phyloP scores from a whole-genome alignment of 2,888 invertebrate species.

The Andrena haemorrhoa region DNA sequence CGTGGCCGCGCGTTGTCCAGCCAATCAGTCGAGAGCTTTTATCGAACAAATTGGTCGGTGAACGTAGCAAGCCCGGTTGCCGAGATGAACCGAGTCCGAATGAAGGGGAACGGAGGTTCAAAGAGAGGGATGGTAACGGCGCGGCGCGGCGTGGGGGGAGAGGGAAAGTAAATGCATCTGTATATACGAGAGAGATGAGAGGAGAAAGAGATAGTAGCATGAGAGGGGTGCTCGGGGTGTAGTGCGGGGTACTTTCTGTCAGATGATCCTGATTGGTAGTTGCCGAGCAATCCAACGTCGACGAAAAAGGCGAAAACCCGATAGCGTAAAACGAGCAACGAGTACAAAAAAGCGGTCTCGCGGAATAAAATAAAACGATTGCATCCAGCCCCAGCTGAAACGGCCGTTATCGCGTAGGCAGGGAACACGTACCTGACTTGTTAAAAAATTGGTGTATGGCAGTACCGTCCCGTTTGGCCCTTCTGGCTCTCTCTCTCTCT shows the following conservation, averaged over 20 bases:
- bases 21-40: conserved; percentile 83
- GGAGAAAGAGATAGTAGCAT: conserved; percentile 40
- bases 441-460: conserved; percentile 71
- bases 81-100: conserved; percentile 61
- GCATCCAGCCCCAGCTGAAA: conserved; percentile 52
- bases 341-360: conserved; percentile 66
- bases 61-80: conserved; percentile 73
- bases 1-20: conserved; percentile 79
- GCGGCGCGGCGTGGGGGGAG: background rate
- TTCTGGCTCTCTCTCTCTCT: background rate
- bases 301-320: conserved; percentile 72
- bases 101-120: conserved; percentile 47
- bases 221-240: conserved; percentile 64
- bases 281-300: conserved; percentile 81
- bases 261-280: conserved; percentile 84
- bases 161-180: conserved; percentile 47
- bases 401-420: conserved; percentile 63
- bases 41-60: conserved; percentile 82
- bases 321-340: conserved; percentile 73
- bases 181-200: conserved; percentile 27
- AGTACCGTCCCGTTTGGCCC: conserved; percentile 51
- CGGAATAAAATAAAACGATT: conserved; percentile 73
- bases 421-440: conserved; percentile 70
- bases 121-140: conserved; percentile 39
- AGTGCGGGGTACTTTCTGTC: conserved; percentile 79